Evolutionary conservation across 2,797 vertebrate genomes (phyloP).

Genomic region (Tadarida brasiliensis): DNA sequence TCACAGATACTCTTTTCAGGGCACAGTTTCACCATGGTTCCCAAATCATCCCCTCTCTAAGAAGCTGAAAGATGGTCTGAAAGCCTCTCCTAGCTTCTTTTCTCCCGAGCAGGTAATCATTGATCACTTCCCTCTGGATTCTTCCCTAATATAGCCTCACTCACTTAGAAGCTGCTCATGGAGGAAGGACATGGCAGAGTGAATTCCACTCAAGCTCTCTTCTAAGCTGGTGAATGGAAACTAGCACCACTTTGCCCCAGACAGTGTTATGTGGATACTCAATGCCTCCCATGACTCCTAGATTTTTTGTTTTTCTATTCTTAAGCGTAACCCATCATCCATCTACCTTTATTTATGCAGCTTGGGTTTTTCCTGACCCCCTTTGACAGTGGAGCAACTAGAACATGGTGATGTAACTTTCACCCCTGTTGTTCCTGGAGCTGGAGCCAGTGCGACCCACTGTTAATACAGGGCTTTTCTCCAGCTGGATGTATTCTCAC

Average conservation of each 20-base stretch:
- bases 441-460: neutral
- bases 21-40: neutral
- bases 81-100: neutral
- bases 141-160: neutral
- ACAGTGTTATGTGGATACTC: neutral
- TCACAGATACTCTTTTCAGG: neutral
- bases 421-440: neutral
- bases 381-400: neutral
- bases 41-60: neutral
- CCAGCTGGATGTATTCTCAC: neutral
- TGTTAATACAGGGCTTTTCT: neutral
- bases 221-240: neutral
- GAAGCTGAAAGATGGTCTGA: neutral
- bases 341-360: constrained; percentile 17
- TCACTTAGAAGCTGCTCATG: neutral
- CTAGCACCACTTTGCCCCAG: neutral
- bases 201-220: neutral
- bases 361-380: neutral
- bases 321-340: neutral
- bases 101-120: neutral
- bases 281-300: neutral
- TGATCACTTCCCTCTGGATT: neutral
- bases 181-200: neutral
- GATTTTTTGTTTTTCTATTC: constrained; percentile 19
- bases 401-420: constrained; percentile 11